phyloP scores from a whole-genome alignment of 1,140 invertebrate species.

The Lordiphosa clarofinis region DNA sequence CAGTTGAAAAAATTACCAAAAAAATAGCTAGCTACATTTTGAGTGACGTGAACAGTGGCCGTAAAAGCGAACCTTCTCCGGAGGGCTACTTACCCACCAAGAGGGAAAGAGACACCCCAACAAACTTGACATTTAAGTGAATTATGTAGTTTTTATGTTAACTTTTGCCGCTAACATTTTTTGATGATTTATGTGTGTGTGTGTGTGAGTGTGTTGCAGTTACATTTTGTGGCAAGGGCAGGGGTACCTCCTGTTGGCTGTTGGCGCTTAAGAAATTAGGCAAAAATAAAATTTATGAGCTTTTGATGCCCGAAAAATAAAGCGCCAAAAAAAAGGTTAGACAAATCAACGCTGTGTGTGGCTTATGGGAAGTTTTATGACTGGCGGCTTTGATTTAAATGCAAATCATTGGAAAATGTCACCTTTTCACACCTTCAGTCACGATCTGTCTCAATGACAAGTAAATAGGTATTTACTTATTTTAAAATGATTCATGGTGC shows the following conservation, averaged over 20 bases:
- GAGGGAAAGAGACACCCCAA: slow-evolving; percentile 5
- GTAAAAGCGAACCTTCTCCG: slow-evolving; percentile 34
- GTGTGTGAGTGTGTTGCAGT: slow-evolving; percentile 13
- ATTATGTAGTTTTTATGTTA: slow-evolving; percentile 68
- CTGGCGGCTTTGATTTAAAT: slow-evolving; percentile 69
- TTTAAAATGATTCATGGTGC: slow-evolving; percentile 1
- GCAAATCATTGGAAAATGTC: slow-evolving; percentile 60
- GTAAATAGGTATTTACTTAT: slow-evolving; percentile 31
- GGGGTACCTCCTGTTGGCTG: slow-evolving; percentile 1
- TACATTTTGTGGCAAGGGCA: slow-evolving; percentile 36
- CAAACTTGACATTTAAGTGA: slow-evolving; percentile 68
- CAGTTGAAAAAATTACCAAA: slow-evolving; percentile 7
- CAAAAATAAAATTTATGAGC: slow-evolving; percentile 65
- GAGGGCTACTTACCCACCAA: slow-evolving; percentile 30
- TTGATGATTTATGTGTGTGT: slow-evolving; percentile 47
- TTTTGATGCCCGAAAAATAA: slow-evolving; percentile 20
- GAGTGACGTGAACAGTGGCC: slow-evolving; percentile 58
- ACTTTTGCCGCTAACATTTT: slow-evolving; percentile 43
- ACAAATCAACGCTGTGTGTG: slow-evolving; percentile 26
- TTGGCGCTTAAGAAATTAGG: slow-evolving; percentile 52
- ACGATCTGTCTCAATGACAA: slow-evolving; percentile 52
- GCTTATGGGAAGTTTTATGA: slow-evolving; percentile 3
- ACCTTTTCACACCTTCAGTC: slow-evolving; percentile 63
- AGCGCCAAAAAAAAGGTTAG: slow-evolving; percentile 28
- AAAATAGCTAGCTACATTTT: slow-evolving; percentile 27